Percentiles rank a stretch among this genome's conserved stretches.
Conservation (phyloP, 2,888 invertebrate species). For the Rhyacophila evoluta region DNA sequence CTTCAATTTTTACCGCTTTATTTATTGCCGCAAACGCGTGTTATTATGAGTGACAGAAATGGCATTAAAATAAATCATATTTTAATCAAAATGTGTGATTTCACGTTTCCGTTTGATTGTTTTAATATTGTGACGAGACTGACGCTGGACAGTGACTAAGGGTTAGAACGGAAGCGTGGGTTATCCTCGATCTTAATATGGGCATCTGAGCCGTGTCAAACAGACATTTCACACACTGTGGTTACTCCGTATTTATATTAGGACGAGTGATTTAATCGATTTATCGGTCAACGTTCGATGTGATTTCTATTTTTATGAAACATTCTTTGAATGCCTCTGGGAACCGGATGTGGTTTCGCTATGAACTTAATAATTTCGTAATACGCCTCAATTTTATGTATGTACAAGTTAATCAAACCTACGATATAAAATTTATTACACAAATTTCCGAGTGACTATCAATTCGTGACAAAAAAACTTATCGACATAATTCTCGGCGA, state of each 20-base stretch:
- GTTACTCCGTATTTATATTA: not conserved
- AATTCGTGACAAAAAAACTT: no score
- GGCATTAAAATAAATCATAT: not conserved
- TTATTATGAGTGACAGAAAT: not conserved
- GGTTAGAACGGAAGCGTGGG: not conserved
- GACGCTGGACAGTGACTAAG: not conserved
- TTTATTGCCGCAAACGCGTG: not conserved
- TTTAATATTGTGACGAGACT: not conserved
- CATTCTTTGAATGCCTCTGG: not conserved
- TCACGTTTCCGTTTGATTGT: not conserved
- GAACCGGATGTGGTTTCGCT: not conserved
- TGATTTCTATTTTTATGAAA: not conserved
- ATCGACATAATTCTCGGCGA: no score
- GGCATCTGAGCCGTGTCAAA: not conserved
- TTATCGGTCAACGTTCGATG: not conserved
- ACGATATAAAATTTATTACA: no score
- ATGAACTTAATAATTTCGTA: not conserved
- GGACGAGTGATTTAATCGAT: not conserved
- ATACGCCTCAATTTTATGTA: not conserved
- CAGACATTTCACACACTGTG: not conserved
- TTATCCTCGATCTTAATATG: not conserved
- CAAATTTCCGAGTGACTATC: no score
- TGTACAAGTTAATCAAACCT: not conserved
- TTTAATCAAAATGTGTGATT: not conserved
- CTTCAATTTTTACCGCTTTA: not conserved